Percentiles rank a stretch among this genome's conserved stretches.
Evolutionary conservation across 2,113 vertebrate species (phyloP).

Genomic region (Mastomys coucha): DNA sequence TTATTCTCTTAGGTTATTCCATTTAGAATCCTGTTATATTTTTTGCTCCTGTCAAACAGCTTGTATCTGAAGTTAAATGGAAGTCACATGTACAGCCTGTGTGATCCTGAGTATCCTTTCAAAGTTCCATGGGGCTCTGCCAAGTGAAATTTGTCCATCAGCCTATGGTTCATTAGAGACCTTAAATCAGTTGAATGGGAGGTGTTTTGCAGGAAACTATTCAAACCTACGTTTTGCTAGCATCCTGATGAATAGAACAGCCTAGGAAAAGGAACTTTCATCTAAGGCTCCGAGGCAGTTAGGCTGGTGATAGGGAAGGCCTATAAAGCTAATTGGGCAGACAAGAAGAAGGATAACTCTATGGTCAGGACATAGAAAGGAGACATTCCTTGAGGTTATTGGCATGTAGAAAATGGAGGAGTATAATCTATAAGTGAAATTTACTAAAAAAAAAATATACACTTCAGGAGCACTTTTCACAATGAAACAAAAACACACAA

Average conservation of each 20-base stretch:
- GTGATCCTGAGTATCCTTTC: constrained; percentile 83
- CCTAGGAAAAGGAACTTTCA: constrained; percentile 86
- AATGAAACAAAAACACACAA: constrained; percentile 66
- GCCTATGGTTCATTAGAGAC: constrained; percentile 89
- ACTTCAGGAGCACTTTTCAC: constrained; percentile 73
- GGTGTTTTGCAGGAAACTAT: constrained; percentile 85
- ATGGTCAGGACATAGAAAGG: constrained; percentile 78
- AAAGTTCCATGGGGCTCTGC: constrained; percentile 83
- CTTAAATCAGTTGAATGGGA: constrained; percentile 90
- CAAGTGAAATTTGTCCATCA: constrained; percentile 88
- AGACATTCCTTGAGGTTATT: constrained; percentile 79
- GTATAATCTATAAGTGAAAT: constrained; percentile 84
- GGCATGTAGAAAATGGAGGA: constrained; percentile 82
- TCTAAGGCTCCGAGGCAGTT: constrained; percentile 88
- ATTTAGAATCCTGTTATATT: constrained; percentile 80
- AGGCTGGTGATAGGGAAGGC: constrained; percentile 85
- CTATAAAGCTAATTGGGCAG: constrained; percentile 87
- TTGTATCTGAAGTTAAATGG: constrained; percentile 83
- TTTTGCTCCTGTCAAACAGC: constrained; percentile 79
- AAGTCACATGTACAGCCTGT: constrained; percentile 80
- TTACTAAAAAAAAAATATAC: constrained; percentile 83
- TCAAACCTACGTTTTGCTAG: constrained; percentile 86
- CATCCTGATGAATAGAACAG: constrained; percentile 90
- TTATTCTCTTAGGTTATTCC: constrained; percentile 73
- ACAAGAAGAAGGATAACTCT: constrained; percentile 84